Conservation (phyloP, 2,113 vertebrate genomes). For the Lagenorhynchus albirostris region DNA sequence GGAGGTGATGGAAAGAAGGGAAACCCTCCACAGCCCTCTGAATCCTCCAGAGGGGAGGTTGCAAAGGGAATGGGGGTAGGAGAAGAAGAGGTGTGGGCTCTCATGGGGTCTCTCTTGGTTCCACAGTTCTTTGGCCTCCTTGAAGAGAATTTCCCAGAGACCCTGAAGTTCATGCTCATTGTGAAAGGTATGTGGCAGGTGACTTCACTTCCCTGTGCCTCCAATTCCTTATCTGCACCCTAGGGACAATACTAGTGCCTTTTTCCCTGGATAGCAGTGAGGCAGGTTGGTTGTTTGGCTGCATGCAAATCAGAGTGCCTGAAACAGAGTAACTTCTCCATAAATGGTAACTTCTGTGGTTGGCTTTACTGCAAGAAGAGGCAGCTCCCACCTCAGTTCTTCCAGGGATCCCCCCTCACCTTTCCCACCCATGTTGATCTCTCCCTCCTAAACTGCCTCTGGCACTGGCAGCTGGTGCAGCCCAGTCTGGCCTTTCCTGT, state of each 20-base stretch:
- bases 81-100: not conserved
- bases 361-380: not conserved
- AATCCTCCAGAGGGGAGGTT: not conserved
- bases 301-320: not conserved
- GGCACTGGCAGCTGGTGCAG: not conserved
- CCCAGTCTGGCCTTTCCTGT: not conserved
- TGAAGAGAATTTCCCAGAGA: constrained; percentile 96
- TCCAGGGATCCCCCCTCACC: not conserved
- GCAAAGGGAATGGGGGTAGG: not conserved
- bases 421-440: not conserved
- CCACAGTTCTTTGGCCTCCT: constrained; percentile 93
- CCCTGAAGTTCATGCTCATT: constrained; percentile 91
- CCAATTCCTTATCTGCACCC: not conserved
- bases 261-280: not conserved
- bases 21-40: not conserved
- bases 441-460: not conserved
- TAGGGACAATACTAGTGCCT: not conserved
- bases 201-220: not conserved
- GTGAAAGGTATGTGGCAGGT: constrained; percentile 88
- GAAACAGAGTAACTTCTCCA: not conserved
- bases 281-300: not conserved
- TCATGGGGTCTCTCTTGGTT: not conserved
- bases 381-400: not conserved
- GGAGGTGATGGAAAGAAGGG: not conserved
- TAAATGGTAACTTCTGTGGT: not conserved